Evolutionary conservation across 2,113 vertebrate genomes (phyloP).

Genomic region (Chrysemys picta): DNA sequence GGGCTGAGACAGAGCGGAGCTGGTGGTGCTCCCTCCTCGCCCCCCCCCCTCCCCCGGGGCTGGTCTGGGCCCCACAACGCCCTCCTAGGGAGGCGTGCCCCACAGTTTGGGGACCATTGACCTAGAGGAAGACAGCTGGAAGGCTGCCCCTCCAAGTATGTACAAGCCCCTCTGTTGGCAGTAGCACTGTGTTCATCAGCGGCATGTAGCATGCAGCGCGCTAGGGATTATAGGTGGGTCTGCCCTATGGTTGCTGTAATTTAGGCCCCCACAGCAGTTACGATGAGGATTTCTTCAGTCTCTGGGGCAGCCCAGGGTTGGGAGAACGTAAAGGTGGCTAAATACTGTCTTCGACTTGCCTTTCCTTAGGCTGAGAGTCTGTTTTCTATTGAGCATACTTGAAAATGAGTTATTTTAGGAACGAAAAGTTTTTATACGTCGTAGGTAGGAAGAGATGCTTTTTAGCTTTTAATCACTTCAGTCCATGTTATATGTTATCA

Average conservation of each 20-base stretch:
- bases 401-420: not conserved
- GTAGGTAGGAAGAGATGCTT: not conserved
- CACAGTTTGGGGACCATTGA: no score
- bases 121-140: not conserved
- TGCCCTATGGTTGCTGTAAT: not conserved
- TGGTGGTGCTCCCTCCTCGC: no score
- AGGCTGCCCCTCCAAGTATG: not conserved
- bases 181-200: not conserved
- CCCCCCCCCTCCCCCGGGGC: no score
- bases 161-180: not conserved
- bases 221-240: not conserved
- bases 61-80: no score
- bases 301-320: not conserved
- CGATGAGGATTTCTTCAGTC: no score
- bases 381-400: not conserved
- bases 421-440: not conserved
- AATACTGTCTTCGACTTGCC: not conserved
- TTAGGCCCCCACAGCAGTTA: not conserved
- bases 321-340: not conserved
- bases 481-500: not conserved
- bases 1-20: no score
- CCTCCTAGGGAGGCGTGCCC: no score
- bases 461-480: not conserved
- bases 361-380: not conserved
- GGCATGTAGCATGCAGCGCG: constrained; percentile 5